Evolutionary conservation across 2,888 invertebrate species (phyloP).

Genomic region (Cremastinae sp.): DNA sequence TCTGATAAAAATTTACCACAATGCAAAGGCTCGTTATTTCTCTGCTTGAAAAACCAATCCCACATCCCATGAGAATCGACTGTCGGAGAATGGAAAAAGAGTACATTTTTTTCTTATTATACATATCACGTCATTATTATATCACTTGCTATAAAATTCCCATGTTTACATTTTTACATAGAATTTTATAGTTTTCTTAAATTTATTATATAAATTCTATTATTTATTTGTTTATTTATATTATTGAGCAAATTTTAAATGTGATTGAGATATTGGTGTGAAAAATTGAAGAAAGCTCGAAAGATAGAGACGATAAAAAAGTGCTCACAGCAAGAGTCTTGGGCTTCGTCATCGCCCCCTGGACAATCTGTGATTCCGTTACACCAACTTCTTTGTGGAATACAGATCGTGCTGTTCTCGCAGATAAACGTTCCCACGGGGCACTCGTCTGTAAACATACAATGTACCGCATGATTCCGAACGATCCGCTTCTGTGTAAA

Average conservation of each 20-base stretch:
- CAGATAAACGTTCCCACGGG: slow-evolving; percentile 83
- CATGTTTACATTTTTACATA: no score
- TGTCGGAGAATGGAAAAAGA: slow-evolving; percentile 57
- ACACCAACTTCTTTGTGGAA: slow-evolving; percentile 82
- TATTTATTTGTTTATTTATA: no score
- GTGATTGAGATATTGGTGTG: no score
- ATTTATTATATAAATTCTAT: no score
- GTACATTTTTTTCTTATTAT: no score
- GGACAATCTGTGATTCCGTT: slow-evolving; percentile 81
- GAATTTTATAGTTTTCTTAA: no score
- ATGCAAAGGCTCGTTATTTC: slow-evolving; percentile 52
- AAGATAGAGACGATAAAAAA: not conserved
- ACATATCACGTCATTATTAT: no score
- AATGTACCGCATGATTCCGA: slow-evolving; percentile 6
- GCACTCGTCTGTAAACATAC: slow-evolving; percentile 79
- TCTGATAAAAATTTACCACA: slow-evolving; percentile 64
- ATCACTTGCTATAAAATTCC: no score
- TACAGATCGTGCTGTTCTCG: slow-evolving; percentile 81
- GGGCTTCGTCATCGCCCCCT: slow-evolving; percentile 78
- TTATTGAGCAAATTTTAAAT: no score
- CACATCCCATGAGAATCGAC: slow-evolving; percentile 73
- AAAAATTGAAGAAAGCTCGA: not conserved
- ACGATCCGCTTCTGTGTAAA: slow-evolving; percentile 9
- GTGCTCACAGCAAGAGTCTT: slow-evolving; percentile 77
- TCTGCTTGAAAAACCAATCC: slow-evolving; percentile 67